These are phyloP conservation scores for Unio delphinus DNA, from an alignment of 2,888 invertebrate species.

Conservation along the genomic window DNA sequence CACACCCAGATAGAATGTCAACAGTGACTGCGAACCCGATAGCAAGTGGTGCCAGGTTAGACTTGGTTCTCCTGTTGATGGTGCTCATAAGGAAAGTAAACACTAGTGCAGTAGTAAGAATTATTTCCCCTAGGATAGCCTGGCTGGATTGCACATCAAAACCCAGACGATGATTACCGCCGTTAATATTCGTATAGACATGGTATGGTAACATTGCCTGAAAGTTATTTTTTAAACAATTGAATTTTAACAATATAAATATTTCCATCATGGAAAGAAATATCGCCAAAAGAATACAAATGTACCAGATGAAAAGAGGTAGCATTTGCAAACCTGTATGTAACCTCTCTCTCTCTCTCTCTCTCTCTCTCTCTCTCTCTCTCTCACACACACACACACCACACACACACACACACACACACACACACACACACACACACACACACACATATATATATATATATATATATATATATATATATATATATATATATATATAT, in stretches of 20 bases:
- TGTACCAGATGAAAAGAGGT: too few species aligned
- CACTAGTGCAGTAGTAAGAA: constrained; percentile 54
- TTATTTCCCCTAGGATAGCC: constrained; percentile 38
- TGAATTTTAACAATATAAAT: neutral
- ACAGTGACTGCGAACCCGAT: constrained; percentile 67
- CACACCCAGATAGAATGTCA: constrained; percentile 66
- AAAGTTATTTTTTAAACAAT: neutral
- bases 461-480: too few species aligned
- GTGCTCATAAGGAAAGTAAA: constrained; percentile 66
- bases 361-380: too few species aligned
- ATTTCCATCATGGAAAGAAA: neutral
- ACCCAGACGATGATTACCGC: constrained; percentile 11
- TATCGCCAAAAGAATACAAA: too few species aligned
- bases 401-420: too few species aligned
- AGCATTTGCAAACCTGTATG: too few species aligned
- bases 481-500: too few species aligned
- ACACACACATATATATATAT: too few species aligned
- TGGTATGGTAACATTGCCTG: constrained; percentile 17
- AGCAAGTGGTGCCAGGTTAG: constrained; percentile 62
- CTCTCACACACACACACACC: too few species aligned
- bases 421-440: too few species aligned
- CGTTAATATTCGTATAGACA: constrained; percentile 8
- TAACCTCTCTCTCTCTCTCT: too few species aligned
- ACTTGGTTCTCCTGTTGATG: constrained; percentile 57
- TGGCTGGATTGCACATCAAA: constrained; percentile 19